phyloP scores from a whole-genome alignment of 2,797 vertebrate species.

The Gambusia yucatana region DNA sequence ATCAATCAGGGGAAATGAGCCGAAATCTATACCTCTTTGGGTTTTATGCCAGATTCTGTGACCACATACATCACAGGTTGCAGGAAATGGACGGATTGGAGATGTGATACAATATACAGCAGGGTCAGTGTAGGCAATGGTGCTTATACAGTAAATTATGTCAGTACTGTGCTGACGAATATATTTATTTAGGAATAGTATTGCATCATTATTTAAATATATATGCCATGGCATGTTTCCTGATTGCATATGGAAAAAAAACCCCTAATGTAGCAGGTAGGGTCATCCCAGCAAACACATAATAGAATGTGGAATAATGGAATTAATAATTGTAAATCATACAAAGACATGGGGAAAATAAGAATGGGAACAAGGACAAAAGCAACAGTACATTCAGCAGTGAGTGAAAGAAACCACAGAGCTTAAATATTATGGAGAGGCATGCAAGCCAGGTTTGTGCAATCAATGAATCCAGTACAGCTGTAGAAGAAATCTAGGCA shows the following conservation, averaged over 20 bases:
- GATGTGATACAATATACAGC: constrained; percentile 28
- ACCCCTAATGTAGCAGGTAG: not conserved
- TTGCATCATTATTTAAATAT: constrained; percentile 35
- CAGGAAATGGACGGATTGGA: constrained; percentile 50
- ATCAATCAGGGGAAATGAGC: constrained; percentile 76
- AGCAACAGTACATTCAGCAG: not conserved
- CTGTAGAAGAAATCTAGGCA: not conserved
- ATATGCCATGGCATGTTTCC: not conserved
- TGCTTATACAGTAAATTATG: constrained; percentile 39
- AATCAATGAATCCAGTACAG: not conserved
- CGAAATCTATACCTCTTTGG: constrained; percentile 65
- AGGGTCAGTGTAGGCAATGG: constrained; percentile 11
- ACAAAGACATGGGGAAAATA: not conserved
- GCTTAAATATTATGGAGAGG: not conserved
- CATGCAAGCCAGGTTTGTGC: not conserved
- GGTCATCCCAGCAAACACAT: not conserved
- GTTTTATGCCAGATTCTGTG: constrained; percentile 55
- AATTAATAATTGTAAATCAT: not conserved
- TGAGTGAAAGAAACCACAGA: not conserved
- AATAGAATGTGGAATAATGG: not conserved
- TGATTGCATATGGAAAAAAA: not conserved
- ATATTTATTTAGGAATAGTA: constrained; percentile 39
- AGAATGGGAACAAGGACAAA: not conserved
- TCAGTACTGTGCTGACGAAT: constrained; percentile 43
- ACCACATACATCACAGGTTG: constrained; percentile 35